Conservation (phyloP, 2,797 vertebrate species). For the Sebastes paucispinis region DNA sequence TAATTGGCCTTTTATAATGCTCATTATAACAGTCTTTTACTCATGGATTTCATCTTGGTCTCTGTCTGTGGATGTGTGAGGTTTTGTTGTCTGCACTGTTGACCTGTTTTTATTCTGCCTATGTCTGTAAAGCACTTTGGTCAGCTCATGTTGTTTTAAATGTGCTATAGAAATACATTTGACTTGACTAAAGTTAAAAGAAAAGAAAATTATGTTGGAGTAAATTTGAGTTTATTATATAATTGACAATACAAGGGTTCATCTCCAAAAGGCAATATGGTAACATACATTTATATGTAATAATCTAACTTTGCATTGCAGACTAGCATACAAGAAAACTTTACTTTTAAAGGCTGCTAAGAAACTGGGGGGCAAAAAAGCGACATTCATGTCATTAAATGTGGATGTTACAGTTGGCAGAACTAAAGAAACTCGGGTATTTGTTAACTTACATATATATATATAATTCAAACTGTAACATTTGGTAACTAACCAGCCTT, state of each 20-base stretch:
- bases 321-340: background rate
- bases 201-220: no score
- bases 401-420: background rate
- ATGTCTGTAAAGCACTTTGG: no score
- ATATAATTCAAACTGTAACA: background rate
- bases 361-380: background rate
- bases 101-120: no score
- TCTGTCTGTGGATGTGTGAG: no score
- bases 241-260: background rate
- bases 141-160: no score
- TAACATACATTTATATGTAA: background rate
- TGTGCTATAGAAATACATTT: no score
- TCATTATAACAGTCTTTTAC: no score
- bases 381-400: no score
- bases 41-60: no score
- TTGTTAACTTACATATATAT: background rate
- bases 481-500: background rate
- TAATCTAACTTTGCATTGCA: background rate
- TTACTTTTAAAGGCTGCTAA: background rate
- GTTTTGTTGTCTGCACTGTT: no score
- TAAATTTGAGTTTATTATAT: background rate
- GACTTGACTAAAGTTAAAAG: no score
- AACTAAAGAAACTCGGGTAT: background rate
- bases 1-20: no score
- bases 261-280: background rate